phyloP scores from a whole-genome alignment of 2,888 invertebrate genomes.

The Dugesia japonica region DNA sequence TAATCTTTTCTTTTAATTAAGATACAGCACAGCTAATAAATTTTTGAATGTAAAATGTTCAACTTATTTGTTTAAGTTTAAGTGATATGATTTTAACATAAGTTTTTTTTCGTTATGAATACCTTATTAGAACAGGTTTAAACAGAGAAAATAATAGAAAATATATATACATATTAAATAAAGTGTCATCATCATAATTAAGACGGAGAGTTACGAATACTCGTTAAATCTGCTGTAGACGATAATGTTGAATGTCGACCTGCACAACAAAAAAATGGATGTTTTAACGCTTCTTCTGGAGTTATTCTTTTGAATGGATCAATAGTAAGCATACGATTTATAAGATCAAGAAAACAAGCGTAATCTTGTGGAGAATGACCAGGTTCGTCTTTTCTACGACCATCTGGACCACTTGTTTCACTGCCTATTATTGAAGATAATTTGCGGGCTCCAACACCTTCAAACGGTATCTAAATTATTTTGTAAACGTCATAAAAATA shows the following conservation, averaged over 20 bases:
- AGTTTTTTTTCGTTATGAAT: no score
- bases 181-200: background rate
- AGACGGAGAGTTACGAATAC: background rate
- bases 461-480: conserved; percentile 12
- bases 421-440: conserved; percentile 83
- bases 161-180: background rate
- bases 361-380: conserved; percentile 93
- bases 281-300: conserved; percentile 91
- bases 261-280: conserved; percentile 65
- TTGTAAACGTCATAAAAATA: no score
- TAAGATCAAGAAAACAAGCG: conserved; percentile 94
- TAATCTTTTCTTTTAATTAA: no score
- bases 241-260: conserved; percentile 14
- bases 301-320: conserved; percentile 92
- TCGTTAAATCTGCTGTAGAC: background rate
- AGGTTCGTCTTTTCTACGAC: conserved; percentile 75
- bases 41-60: no score
- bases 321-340: conserved; percentile 89
- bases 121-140: background rate
- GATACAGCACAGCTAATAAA: no score
- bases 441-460: conserved; percentile 61
- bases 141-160: background rate
- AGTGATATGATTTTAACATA: background rate
- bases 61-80: no score
- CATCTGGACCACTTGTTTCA: conserved; percentile 85